phyloP scores from a whole-genome alignment of 1,140 invertebrate species.

The Tenebrio molitor region DNA sequence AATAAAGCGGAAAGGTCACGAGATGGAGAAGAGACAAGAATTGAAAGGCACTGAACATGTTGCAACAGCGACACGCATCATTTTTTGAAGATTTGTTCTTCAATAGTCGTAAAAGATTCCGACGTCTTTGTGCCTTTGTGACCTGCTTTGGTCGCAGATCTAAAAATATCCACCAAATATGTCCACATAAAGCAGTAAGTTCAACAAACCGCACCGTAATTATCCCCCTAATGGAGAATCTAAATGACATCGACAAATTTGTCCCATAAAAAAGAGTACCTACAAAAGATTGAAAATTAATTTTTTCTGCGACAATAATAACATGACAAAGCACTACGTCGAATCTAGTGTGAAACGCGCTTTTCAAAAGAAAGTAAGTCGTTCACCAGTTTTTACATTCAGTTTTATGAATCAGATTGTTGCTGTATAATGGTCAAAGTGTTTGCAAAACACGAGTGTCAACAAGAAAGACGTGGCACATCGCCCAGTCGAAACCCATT shows the following conservation, averaged over 20 bases:
- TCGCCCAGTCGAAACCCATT: neutral
- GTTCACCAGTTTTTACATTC: no score
- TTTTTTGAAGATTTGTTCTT: no score
- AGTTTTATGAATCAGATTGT: neutral
- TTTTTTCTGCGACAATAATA: neutral
- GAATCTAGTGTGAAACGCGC: no score
- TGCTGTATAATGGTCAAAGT: neutral
- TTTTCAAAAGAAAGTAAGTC: no score
- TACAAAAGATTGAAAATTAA: neutral
- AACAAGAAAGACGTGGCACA: neutral
- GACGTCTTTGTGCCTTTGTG: neutral
- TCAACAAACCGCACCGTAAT: neutral
- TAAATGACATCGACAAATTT: constrained; percentile 6
- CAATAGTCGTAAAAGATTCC: no score
- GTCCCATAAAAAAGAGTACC: neutral
- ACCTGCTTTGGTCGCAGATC: neutral
- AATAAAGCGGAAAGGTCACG: no score
- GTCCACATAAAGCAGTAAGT: neutral
- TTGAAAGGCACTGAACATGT: no score
- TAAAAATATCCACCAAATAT: neutral
- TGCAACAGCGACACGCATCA: no score
- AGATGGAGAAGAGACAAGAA: no score
- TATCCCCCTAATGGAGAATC: neutral
- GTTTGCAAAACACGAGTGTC: neutral
- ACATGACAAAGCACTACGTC: neutral